phyloP scores from a whole-genome alignment of 2,888 invertebrate species.

The Melolontha melolontha region DNA sequence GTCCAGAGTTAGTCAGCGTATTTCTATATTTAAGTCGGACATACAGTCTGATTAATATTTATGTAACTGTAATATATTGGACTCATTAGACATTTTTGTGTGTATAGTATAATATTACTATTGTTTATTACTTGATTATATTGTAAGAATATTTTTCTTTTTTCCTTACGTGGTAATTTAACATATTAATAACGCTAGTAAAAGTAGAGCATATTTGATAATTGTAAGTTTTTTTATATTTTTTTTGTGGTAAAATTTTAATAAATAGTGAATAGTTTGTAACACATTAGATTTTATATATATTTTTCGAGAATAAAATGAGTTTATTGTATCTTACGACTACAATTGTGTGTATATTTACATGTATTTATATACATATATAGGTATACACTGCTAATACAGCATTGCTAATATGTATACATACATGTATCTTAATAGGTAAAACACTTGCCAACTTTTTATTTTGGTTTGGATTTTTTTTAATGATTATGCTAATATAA shows the following conservation, averaged over 20 bases:
- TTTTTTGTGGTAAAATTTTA: too few species aligned
- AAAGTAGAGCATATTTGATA: too few species aligned
- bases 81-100: slow-evolving; percentile 30
- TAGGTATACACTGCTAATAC: too few species aligned
- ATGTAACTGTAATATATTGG: slow-evolving; percentile 37
- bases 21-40: slow-evolving; percentile 44
- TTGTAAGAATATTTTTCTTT: slow-evolving; percentile 10
- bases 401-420: slow-evolving; percentile 1
- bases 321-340: too few species aligned
- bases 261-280: too few species aligned
- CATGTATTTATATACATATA: too few species aligned
- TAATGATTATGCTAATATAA: slow-evolving; percentile 10
- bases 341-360: too few species aligned
- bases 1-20: slow-evolving; percentile 57
- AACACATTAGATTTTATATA: too few species aligned
- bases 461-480: neutral
- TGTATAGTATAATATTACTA: slow-evolving; percentile 24
- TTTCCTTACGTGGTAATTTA: slow-evolving; percentile 16
- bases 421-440: neutral
- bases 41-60: slow-evolving; percentile 22
- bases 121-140: too few species aligned
- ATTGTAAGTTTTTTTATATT: too few species aligned
- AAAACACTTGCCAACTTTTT: slow-evolving; percentile 12
- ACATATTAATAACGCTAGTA: slow-evolving; percentile 3
- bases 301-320: too few species aligned